phyloP scores from a whole-genome alignment of 2,888 invertebrate genomes.

The Ichneumoninae sp. region DNA sequence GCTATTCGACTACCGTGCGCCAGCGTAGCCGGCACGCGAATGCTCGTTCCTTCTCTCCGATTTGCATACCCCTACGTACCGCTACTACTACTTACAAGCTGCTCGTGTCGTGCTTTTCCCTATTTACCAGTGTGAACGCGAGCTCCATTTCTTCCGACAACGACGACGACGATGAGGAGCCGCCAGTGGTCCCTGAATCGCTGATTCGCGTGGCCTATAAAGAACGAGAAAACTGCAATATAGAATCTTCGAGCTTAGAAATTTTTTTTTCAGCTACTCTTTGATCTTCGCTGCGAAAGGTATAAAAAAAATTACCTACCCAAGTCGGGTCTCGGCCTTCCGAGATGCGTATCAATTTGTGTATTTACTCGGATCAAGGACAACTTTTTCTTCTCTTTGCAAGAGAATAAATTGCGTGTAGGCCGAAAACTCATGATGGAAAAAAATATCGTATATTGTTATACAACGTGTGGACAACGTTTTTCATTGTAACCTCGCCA shows the following conservation, averaged over 20 bases:
- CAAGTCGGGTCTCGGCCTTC: neutral
- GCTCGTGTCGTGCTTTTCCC: slow-evolving; percentile 28
- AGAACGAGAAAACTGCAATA: slow-evolving; percentile 25
- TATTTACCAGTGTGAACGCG: slow-evolving; percentile 32
- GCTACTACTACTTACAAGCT: slow-evolving; percentile 20
- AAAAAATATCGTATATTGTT: neutral
- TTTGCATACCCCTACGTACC: slow-evolving; percentile 52
- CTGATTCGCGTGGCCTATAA: slow-evolving; percentile 28
- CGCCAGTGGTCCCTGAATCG: neutral
- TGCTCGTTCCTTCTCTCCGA: slow-evolving; percentile 56
- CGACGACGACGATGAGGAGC: neutral
- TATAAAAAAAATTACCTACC: slow-evolving; percentile 21
- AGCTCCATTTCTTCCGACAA: slow-evolving; percentile 6
- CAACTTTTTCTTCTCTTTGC: slow-evolving; percentile 8
- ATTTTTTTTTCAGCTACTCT: slow-evolving; percentile 13
- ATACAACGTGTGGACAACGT: too few relatives aligned
- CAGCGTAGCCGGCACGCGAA: slow-evolving; percentile 68
- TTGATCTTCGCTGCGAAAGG: slow-evolving; percentile 1
- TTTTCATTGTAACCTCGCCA: neutral
- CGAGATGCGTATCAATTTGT: slow-evolving; percentile 1
- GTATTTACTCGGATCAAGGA: neutral
- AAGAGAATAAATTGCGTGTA: neutral
- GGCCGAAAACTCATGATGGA: neutral
- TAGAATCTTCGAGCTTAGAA: neutral
- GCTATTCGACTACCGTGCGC: slow-evolving; percentile 59